A percentile compares a stretch with the other conserved stretches of the same genome.
Conservation (phyloP, 2,113 vertebrate genomes). For the Ivindomyrus marchei region DNA sequence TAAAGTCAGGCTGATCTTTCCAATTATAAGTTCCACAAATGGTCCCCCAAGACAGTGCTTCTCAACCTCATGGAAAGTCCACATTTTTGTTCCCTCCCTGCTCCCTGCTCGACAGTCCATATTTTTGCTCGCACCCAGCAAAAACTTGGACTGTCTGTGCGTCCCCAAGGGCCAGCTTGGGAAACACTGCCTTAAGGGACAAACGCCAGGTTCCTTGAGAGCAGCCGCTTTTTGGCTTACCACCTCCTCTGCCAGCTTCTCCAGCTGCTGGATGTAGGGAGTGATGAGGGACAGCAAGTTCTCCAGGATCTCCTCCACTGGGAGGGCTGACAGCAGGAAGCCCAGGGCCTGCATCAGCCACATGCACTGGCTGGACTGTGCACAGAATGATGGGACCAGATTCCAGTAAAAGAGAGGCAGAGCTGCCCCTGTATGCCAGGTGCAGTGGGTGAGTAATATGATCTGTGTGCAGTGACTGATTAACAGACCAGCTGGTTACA, state of each 20-base stretch:
- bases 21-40: not conserved
- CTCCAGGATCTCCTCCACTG: slow-evolving; percentile 81
- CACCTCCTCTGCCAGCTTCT: slow-evolving; percentile 76
- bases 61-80: not conserved
- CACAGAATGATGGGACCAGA: slow-evolving; percentile 18
- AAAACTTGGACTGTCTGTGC: not conserved
- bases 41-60: not conserved
- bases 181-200: not conserved
- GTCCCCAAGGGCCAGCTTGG: not conserved
- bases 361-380: slow-evolving; percentile 93
- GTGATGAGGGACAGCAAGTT: slow-evolving; percentile 82
- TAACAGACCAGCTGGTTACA: not conserved
- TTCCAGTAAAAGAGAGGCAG: not conserved
- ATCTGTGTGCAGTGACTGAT: not conserved
- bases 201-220: not conserved
- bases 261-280: slow-evolving; percentile 88
- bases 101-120: not conserved
- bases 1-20: not conserved
- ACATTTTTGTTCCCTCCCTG: not conserved
- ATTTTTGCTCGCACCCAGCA: not conserved
- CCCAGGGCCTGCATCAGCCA: slow-evolving; percentile 98
- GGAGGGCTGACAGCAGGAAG: slow-evolving; percentile 86
- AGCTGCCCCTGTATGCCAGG: not conserved
- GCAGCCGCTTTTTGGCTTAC: slow-evolving; percentile 49
- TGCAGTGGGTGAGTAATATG: not conserved